These are phyloP conservation scores for Oxyruncus cristatus DNA, from an alignment of 2,113 vertebrate genomes.

Conservation along the genomic window DNA sequence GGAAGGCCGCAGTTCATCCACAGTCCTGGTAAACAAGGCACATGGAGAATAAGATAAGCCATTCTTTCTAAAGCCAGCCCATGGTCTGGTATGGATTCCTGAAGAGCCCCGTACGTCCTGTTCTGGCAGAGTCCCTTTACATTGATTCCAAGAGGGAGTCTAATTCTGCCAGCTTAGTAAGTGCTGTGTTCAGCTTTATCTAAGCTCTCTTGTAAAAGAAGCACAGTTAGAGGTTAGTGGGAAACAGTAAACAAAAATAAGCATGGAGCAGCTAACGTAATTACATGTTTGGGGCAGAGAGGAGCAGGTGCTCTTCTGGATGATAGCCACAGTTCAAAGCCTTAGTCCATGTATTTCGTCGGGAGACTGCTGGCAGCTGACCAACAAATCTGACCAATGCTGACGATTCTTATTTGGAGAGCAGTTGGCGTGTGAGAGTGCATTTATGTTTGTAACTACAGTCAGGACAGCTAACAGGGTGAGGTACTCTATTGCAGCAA, in stretches of 20 bases:
- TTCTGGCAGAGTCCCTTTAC: background rate
- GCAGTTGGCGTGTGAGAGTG: background rate
- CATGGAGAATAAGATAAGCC: background rate
- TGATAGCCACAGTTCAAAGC: background rate
- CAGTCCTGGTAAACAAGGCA: background rate
- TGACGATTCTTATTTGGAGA: background rate
- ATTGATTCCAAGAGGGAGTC: background rate
- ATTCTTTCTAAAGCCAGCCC: background rate
- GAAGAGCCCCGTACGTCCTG: background rate
- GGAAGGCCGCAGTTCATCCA: accelerated
- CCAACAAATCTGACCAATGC: background rate
- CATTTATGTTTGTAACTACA: background rate
- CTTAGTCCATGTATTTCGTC: background rate
- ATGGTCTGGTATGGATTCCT: background rate
- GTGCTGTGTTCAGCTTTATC: background rate
- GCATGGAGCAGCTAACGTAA: background rate
- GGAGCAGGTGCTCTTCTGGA: background rate
- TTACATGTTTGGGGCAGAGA: background rate
- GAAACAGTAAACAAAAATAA: background rate
- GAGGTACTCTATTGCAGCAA: background rate
- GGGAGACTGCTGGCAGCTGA: background rate
- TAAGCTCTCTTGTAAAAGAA: background rate
- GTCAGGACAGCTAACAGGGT: background rate
- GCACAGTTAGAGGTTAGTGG: background rate
- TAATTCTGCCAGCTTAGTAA: background rate